These are phyloP conservation scores for Cyprinus carpio DNA, from an alignment of 2,113 vertebrate genomes.

Conservation along the genomic window DNA sequence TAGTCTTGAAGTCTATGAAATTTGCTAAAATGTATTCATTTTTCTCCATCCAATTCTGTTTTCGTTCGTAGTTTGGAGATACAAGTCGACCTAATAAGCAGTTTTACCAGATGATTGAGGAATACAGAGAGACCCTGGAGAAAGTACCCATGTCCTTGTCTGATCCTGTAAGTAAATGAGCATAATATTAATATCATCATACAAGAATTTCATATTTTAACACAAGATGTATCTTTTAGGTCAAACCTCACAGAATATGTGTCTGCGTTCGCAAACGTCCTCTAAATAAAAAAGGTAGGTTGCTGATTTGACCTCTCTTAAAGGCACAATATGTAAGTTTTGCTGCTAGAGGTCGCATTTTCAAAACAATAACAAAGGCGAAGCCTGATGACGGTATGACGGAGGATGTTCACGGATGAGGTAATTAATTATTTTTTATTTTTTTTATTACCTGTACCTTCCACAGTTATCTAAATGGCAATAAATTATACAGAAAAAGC, in stretches of 20 bases:
- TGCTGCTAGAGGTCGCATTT: too few relatives aligned
- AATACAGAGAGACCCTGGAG: conserved; percentile 85
- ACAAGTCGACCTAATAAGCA: conserved; percentile 86
- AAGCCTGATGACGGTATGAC: too few relatives aligned
- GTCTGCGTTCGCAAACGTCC: conserved; percentile 96
- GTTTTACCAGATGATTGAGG: conserved; percentile 91
- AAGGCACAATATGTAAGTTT: too few relatives aligned
- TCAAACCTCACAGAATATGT: conserved; percentile 87
- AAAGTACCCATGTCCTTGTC: conserved; percentile 76
- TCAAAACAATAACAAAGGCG: too few relatives aligned
- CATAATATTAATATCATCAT: not conserved
- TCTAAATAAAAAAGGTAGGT: conserved; percentile 87
- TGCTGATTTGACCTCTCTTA: not conserved
- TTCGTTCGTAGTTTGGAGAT: conserved; percentile 80
- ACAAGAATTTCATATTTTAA: not conserved
- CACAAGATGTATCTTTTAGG: conserved; percentile 69
- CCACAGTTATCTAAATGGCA: too few relatives aligned
- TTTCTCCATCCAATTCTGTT: not conserved
- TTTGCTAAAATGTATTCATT: not conserved
- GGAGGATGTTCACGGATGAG: too few relatives aligned
- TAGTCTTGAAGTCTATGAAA: not conserved
- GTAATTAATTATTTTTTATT: too few relatives aligned
- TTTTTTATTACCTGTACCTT: too few relatives aligned
- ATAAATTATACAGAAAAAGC: too few relatives aligned
- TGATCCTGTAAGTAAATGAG: conserved; percentile 78